Conservation (phyloP, 1,140 invertebrate genomes). For the Drosophila navojoa region DNA sequence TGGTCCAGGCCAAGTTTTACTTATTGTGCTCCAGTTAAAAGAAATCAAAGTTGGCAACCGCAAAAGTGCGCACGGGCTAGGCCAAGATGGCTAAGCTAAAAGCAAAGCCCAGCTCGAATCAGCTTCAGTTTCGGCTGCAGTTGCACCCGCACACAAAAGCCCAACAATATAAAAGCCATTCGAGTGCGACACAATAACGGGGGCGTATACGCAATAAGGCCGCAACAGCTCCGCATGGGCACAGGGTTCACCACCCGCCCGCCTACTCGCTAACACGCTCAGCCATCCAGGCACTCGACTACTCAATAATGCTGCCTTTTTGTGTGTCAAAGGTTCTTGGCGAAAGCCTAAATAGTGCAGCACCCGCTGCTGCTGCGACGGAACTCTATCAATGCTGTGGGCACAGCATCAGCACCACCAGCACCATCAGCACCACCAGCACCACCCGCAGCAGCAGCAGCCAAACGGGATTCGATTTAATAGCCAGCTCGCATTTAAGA, state of each 20-base stretch:
- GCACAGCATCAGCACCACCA: not conserved
- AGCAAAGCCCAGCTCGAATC: not conserved
- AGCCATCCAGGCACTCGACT: slow-evolving; percentile 42
- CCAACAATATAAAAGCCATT: slow-evolving; percentile 45
- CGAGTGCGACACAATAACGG: slow-evolving; percentile 50
- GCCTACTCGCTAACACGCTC: slow-evolving; percentile 4
- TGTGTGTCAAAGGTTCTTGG: slow-evolving; percentile 73
- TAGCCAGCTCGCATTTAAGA: slow-evolving; percentile 46
- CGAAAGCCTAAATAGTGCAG: slow-evolving; percentile 57
- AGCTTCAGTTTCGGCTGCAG: slow-evolving; percentile 6
- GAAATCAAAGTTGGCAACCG: slow-evolving; percentile 27
- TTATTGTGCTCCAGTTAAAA: slow-evolving; percentile 5
- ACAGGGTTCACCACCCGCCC: slow-evolving; percentile 38
- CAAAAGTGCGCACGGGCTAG: not conserved
- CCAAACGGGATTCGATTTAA: slow-evolving; percentile 49
- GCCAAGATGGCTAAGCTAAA: slow-evolving; percentile 17
- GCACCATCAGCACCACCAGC: not conserved
- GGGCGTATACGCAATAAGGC: slow-evolving; percentile 75
- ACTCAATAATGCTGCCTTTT: slow-evolving; percentile 72
- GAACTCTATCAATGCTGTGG: slow-evolving; percentile 4
- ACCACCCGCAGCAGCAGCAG: not conserved
- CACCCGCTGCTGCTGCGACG: not conserved
- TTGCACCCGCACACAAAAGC: slow-evolving; percentile 23
- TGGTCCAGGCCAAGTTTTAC: not conserved
- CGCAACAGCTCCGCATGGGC: slow-evolving; percentile 53